Percentiles rank a stretch among this genome's conserved stretches.
Conservation (phyloP, 2,113 vertebrate species). For the Oryzias celebensis region DNA sequence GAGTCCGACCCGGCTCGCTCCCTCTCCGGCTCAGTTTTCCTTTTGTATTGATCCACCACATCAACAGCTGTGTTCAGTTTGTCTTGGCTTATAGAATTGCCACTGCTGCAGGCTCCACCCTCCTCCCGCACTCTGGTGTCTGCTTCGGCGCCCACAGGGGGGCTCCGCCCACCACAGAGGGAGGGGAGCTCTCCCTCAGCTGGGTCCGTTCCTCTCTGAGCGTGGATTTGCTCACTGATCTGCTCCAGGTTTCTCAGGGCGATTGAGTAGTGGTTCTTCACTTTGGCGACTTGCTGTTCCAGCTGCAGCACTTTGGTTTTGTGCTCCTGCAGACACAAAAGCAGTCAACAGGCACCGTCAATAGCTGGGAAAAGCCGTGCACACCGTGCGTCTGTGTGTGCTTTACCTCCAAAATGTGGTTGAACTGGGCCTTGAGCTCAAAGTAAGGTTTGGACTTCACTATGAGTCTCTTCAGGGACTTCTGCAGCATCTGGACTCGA, state of each 20-base stretch:
- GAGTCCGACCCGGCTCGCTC: conserved; percentile 78
- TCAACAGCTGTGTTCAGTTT: conserved; percentile 54
- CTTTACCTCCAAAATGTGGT: conserved; percentile 88
- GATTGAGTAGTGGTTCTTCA: conserved; percentile 88
- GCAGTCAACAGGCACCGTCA: too few relatives aligned
- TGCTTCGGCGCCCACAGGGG: conserved; percentile 76
- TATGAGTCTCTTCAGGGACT: conserved; percentile 87
- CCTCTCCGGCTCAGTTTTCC: conserved; percentile 53
- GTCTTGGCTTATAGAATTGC: conserved; percentile 16
- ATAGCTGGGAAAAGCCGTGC: too few relatives aligned
- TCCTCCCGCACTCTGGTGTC: conserved; percentile 46
- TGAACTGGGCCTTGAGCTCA: conserved; percentile 93
- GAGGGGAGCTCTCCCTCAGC: conserved; percentile 41
- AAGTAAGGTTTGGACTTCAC: conserved; percentile 94
- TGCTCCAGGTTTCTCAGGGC: conserved; percentile 89
- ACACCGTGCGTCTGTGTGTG: not conserved
- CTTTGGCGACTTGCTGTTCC: conserved; percentile 84
- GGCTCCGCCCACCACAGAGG: conserved; percentile 69
- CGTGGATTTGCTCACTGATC: conserved; percentile 95
- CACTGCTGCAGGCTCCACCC: conserved; percentile 50
- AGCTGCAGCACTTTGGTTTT: conserved; percentile 86
- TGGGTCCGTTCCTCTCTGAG: conserved; percentile 73
- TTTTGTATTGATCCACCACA: conserved; percentile 70
- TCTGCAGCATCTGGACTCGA: conserved; percentile 88
- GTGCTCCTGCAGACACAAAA: conserved; percentile 80